phyloP scores from a whole-genome alignment of 2,113 vertebrate genomes.

The Mastomys coucha region DNA sequence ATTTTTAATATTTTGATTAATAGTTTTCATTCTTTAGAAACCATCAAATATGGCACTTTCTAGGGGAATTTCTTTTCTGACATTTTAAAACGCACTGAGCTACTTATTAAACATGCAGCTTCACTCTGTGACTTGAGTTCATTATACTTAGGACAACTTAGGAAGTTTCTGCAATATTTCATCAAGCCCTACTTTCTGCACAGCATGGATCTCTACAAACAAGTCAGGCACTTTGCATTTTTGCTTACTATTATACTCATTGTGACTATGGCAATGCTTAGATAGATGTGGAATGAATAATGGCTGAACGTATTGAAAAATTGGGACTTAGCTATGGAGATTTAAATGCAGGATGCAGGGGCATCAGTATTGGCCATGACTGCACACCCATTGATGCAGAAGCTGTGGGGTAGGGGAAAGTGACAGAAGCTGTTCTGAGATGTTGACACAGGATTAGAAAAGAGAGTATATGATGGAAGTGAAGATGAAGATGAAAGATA shows the following conservation, averaged over 20 bases:
- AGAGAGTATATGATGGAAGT: background rate
- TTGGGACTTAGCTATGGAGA: background rate
- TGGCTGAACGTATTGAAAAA: background rate
- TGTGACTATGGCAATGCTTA: background rate
- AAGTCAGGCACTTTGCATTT: no score
- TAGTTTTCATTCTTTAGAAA: background rate
- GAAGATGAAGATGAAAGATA: background rate
- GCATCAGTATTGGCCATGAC: background rate
- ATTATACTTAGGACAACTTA: background rate
- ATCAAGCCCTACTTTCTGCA: background rate
- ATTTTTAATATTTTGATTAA: background rate
- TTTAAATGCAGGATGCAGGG: no score
- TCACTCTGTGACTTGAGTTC: background rate
- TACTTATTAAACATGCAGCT: background rate
- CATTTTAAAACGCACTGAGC: accelerated
- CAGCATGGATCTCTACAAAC: background rate
- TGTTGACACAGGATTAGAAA: background rate
- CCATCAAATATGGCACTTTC: background rate
- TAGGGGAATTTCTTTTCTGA: background rate
- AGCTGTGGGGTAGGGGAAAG: no score
- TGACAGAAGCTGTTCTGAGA: no score
- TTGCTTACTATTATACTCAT: background rate
- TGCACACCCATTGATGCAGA: background rate
- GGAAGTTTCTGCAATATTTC: background rate
- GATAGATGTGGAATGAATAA: background rate